A percentile compares a stretch with the other conserved stretches of the same genome.
These are phyloP conservation scores for Lynx canadensis DNA, from an alignment of 2,113 vertebrate genomes.

Conservation along the genomic window DNA sequence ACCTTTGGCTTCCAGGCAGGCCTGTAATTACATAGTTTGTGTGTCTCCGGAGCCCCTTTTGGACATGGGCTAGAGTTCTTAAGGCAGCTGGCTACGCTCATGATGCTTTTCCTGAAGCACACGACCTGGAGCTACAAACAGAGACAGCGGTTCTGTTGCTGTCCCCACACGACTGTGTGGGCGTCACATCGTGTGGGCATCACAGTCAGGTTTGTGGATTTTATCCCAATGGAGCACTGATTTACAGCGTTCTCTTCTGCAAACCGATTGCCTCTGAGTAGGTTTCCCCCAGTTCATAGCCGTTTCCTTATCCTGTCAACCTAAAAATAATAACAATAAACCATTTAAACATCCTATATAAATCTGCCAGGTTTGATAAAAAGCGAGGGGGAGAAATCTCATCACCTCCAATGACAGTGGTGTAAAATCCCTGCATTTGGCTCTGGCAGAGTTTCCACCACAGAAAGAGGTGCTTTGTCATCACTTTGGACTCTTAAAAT, in stretches of 20 bases:
- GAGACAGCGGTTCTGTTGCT: neutral
- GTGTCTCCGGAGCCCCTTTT: neutral
- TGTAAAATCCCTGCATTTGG: neutral
- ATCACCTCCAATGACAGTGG: neutral
- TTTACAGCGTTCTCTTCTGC: neutral
- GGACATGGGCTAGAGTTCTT: neutral
- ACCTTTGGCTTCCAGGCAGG: neutral
- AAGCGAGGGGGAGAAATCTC: neutral
- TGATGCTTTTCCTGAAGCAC: neutral
- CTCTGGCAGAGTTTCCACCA: neutral
- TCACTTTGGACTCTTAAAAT: conserved; percentile 61
- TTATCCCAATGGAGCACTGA: neutral
- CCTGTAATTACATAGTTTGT: neutral
- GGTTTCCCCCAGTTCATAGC: neutral
- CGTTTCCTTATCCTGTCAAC: neutral
- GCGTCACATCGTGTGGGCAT: neutral
- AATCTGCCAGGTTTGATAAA: conserved; percentile 16
- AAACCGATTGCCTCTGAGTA: neutral
- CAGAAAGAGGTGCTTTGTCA: neutral
- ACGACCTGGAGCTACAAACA: neutral
- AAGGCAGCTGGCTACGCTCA: neutral
- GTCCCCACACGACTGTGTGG: rapidly evolving
- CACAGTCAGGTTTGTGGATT: neutral
- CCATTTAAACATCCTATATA: conserved; percentile 24
- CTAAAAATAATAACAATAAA: conserved; percentile 37